phyloP scores from a whole-genome alignment of 1,140 invertebrate genomes.

The Epicauta chinensis region DNA sequence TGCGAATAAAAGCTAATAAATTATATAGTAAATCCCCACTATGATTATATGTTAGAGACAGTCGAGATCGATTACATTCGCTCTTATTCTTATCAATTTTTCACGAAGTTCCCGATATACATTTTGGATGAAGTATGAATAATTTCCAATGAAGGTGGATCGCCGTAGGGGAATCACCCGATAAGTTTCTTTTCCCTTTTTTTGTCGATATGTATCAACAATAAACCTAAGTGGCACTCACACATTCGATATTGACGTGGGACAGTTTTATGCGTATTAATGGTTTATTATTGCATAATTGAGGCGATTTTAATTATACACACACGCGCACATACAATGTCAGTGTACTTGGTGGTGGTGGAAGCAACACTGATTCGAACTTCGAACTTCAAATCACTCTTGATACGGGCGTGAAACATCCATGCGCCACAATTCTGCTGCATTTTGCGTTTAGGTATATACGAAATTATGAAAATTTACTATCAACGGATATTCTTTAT shows the following conservation, averaged over 20 bases:
- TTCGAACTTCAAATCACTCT: conserved; percentile 21
- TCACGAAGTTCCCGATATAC: not conserved
- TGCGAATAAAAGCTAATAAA: conserved; percentile 9
- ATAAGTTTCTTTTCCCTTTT: too few relatives aligned
- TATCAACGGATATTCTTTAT: too few relatives aligned
- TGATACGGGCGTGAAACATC: conserved; percentile 14
- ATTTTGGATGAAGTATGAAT: conserved; percentile 12
- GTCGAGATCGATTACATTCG: too few relatives aligned
- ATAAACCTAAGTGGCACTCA: too few relatives aligned
- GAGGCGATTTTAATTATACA: too few relatives aligned
- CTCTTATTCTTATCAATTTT: too few relatives aligned
- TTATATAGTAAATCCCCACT: not conserved
- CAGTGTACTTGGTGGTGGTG: conserved; percentile 12
- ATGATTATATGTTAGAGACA: too few relatives aligned
- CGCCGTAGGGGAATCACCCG: not conserved
- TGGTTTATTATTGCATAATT: too few relatives aligned
- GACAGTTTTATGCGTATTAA: too few relatives aligned
- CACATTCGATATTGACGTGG: too few relatives aligned
- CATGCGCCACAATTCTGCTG: conserved; percentile 29
- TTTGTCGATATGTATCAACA: too few relatives aligned
- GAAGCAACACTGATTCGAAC: conserved; percentile 32
- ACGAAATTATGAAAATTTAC: conserved; percentile 22
- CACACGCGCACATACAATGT: too few relatives aligned
- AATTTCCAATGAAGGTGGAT: conserved; percentile 7
- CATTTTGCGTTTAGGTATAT: conserved; percentile 22